Base-by-base conservation (phyloP, 2,797 vertebrate species). In the Spatula versicolor region DNA sequence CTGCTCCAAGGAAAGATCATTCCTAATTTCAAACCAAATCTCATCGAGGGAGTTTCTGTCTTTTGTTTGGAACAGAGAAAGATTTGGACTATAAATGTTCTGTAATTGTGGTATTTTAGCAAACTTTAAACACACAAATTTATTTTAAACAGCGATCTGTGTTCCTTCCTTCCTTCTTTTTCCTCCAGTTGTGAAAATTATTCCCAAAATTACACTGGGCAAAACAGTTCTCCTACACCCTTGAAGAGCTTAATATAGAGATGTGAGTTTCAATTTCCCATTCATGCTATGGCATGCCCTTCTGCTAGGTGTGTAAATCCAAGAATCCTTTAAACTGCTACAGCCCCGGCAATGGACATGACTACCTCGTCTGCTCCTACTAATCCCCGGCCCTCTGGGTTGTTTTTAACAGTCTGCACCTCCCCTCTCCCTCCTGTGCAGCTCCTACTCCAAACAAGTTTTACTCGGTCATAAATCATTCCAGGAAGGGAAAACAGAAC, bases 21-120 rank as follows among this genome's bases (percentile, higher is more conserved):
- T 81, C 45, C 76, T 85, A 91, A 88, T 66, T 21, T 69, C 22
- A 86, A 83, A 54, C 23, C 62, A 92, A 96, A 91, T 56, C 68
- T 87, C 43, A 83, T 78, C 66, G 66, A 81, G 64, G 8, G 14
- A 62, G 45, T 72, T 86, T 62, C 69, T 55, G 58, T 13, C 30
- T 86, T 83, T 81, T 86, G 20, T 58, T 33, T 43, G 48, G 8
- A 94, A 86, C 2, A 76, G 9, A 50, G 16, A 73, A 95, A 79
- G 26, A 85, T n/a, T 54, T 74, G 56, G 58, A 81, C 68, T 33
- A 71, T 1, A 23, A 6, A 3, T 5, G 7, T 12, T 77, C 54
- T 68, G 18, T 37, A 79, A 87, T 87, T 64, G 3, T 56, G 19
- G 39, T 75, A 54, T 80, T 89, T 91, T 74, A 79, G 45, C 10